phyloP scores from a whole-genome alignment of 2,797 vertebrate species.

The Hapalemur alaotrensis region DNA sequence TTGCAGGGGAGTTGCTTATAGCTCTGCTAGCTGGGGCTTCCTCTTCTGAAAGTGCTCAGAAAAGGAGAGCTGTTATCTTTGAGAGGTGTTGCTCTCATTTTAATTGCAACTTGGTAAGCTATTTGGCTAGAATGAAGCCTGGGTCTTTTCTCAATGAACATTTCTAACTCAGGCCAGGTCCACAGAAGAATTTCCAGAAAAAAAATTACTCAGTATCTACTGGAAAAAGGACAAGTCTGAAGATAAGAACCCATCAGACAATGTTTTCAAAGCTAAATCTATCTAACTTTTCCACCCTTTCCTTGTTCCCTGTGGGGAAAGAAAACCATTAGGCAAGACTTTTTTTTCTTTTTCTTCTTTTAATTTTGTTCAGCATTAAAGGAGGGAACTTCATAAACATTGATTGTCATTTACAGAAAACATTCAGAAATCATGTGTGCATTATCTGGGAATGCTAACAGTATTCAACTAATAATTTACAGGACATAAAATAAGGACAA shows the following conservation, averaged over 20 bases:
- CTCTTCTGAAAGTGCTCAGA: background rate
- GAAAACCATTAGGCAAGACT: slow-evolving; percentile 61
- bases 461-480: slow-evolving; percentile 90
- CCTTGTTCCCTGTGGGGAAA: background rate
- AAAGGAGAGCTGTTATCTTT: background rate
- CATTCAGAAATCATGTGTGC: slow-evolving; percentile 92
- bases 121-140: background rate
- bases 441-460: slow-evolving; percentile 89
- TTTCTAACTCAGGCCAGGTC: background rate
- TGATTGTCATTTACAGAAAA: slow-evolving; percentile 94
- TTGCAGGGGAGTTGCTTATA: background rate
- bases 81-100: slow-evolving; percentile 56
- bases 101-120: slow-evolving; percentile 40
- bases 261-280: background rate
- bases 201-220: background rate
- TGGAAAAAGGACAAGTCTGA: background rate
- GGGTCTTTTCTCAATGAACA: slow-evolving; percentile 11
- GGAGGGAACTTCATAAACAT: slow-evolving; percentile 90
- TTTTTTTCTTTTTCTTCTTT: slow-evolving; percentile 85
- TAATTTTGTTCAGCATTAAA: slow-evolving; percentile 88
- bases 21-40: background rate
- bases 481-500: slow-evolving; percentile 87
- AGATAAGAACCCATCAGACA: background rate
- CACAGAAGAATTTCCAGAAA: background rate
- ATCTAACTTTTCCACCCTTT: background rate